A percentile compares a stretch with the other conserved stretches of the same genome.
Conservation (phyloP, 2,113 vertebrate genomes). For the Carlito syrichta region DNA sequence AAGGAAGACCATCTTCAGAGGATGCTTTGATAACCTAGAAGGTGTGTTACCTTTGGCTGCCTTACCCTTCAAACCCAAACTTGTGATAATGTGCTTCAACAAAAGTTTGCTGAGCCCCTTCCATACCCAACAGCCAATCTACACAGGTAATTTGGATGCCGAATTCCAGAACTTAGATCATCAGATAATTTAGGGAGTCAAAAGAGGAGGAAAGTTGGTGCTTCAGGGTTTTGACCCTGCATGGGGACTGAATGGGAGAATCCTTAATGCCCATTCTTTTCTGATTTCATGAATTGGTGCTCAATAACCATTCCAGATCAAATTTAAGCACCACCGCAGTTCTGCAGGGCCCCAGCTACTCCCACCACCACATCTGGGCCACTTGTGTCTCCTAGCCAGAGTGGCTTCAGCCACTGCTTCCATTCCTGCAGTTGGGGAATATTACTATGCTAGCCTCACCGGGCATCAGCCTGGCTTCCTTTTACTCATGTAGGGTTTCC, state of each 20-base stretch:
- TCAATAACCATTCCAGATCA: not conserved
- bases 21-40: not conserved
- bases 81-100: not conserved
- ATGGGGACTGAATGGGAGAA: not conserved
- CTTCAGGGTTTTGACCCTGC: not conserved
- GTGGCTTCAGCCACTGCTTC: not conserved
- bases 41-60: not conserved
- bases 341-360: not conserved
- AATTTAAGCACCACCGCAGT: not conserved
- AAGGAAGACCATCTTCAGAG: not conserved
- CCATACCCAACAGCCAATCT: not conserved
- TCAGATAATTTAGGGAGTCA: not conserved
- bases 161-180: not conserved
- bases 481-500: not conserved
- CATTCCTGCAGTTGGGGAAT: not conserved
- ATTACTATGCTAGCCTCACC: not conserved
- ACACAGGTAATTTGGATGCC: not conserved
- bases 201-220: not conserved
- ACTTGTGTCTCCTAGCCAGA: not conserved
- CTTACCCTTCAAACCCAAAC: constrained; percentile 7
- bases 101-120: not conserved
- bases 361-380: not conserved
- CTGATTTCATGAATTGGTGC: not conserved
- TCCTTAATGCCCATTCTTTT: not conserved
- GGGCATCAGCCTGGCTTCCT: not conserved